These are phyloP conservation scores for Eolophus roseicapilla DNA, from an alignment of 2,113 vertebrate species.

Conservation along the genomic window DNA sequence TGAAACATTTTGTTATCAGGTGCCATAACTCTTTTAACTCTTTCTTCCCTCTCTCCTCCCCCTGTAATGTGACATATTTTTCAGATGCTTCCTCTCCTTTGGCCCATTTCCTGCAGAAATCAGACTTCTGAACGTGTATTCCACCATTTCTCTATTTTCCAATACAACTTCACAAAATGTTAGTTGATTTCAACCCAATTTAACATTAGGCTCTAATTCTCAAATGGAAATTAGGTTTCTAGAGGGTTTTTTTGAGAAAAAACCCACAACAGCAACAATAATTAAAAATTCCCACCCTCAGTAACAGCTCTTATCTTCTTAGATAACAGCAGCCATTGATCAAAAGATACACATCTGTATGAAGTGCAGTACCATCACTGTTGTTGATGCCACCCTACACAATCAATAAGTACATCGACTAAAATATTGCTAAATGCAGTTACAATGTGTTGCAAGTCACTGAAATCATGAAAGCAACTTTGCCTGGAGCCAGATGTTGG, in stretches of 20 bases:
- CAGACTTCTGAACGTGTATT: neutral
- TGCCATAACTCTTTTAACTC: neutral
- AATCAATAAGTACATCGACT: neutral
- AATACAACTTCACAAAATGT: neutral
- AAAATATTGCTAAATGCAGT: neutral
- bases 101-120: neutral
- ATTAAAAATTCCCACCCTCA: neutral
- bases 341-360: neutral
- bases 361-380: neutral
- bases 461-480: neutral
- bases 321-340: neutral
- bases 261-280: accelerated
- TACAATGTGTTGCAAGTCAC: neutral
- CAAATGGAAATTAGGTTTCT: neutral
- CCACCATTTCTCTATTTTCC: neutral
- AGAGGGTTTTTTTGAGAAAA: neutral
- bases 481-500: neutral
- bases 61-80: neutral
- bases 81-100: neutral
- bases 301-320: neutral
- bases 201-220: neutral
- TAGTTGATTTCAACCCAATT: neutral
- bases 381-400: neutral
- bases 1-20: neutral
- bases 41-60: neutral